Evolutionary conservation across 2,888 invertebrate genomes (phyloP), one percentile per base, ranked within the genome.

Genomic region (Apamea monoglypha): DNA sequence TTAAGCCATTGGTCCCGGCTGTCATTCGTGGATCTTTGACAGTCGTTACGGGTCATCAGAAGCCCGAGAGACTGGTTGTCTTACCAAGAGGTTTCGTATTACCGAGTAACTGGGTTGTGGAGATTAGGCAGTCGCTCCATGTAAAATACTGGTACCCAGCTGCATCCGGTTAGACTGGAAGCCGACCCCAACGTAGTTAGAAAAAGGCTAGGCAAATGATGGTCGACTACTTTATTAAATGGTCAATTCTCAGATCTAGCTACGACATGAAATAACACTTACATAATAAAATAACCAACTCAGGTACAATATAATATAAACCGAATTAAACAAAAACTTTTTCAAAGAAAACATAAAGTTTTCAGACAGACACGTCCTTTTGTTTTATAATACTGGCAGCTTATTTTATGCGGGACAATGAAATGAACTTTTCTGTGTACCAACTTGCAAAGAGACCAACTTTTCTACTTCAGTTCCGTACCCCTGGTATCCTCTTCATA

Each of bases 401-500:
- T 88, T 91, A 88, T 90, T 92, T 88, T 85, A 81, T 87, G 73
- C 56, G 80, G 75, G 82, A 89, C 89, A 88, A 83, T 91, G 91
- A 89, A 91, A 91, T 89, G 88, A 90, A 90, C 86, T 90, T 71
- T 90, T 78, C 84, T 79, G 83, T 89, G 83, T 85, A 86, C 64
- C 69, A 44, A 32, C 84, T 77, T 80, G 83, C 78, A 84, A 86
- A 85, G 82, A 78, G 82, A 80, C 75, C 32, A 88, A 90, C 80
- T 90, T 89, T 80, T 80, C 64, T 79, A 79, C 86, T 78, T 59
- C 40, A 76, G 74, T 73, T 73, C 69, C 81, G 81, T 56, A 73
- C 64, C 71, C 59, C 40, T 61, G 68, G 74, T 78, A 66, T 79
- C 66, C 70, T 77, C 78, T 71, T 86, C 53, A 83, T 88, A 83